These are phyloP conservation scores for Drosophila elegans DNA, from an alignment of 1,140 invertebrate genomes.

Conservation along the genomic window DNA sequence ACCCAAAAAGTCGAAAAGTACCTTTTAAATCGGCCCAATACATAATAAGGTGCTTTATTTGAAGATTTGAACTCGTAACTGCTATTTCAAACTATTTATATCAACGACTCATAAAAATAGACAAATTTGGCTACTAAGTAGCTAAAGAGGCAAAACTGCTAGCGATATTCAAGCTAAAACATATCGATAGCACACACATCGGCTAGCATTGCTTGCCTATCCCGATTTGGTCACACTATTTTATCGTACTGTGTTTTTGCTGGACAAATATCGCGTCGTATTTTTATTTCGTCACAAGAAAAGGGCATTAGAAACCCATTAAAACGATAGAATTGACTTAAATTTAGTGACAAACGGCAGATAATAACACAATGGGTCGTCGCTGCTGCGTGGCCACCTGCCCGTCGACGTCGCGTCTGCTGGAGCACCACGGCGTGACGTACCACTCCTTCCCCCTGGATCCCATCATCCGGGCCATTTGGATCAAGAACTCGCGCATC, in stretches of 20 bases:
- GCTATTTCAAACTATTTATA: no score
- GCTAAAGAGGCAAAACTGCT: neutral
- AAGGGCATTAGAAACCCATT: neutral
- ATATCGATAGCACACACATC: neutral
- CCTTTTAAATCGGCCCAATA: no score
- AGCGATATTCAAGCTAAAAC: neutral
- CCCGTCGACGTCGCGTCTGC: slow-evolving; percentile 76
- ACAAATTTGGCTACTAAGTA: no score
- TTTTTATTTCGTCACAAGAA: slow-evolving; percentile 12
- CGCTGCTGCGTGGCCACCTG: slow-evolving; percentile 83
- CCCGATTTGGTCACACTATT: slow-evolving; percentile 2
- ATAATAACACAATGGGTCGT: slow-evolving; percentile 63
- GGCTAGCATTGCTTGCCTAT: no score
- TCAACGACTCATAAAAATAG: no score
- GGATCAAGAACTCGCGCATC: slow-evolving; percentile 86
- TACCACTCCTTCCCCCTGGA: slow-evolving; percentile 87
- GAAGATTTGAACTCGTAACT: no score
- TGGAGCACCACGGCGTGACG: slow-evolving; percentile 86
- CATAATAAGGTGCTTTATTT: no score
- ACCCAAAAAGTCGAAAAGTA: no score
- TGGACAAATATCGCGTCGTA: slow-evolving; percentile 2
- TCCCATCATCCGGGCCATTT: slow-evolving; percentile 83
- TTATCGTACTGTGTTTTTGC: neutral
- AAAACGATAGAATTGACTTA: neutral
- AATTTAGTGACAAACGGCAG: neutral